Conservation (phyloP, 2,888 invertebrate genomes). For the Apamea epomidion region DNA sequence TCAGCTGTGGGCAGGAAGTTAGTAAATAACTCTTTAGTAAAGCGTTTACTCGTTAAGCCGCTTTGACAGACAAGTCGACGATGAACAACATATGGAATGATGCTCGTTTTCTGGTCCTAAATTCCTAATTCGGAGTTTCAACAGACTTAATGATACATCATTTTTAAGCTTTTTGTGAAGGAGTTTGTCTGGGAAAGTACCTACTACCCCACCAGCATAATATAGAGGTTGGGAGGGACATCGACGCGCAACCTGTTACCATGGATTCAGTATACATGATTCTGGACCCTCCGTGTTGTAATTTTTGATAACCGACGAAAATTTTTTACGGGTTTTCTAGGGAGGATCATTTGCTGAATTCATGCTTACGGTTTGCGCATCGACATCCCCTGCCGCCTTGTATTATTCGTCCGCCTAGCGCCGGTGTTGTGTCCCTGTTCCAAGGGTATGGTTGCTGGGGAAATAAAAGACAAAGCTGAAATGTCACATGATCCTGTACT, state of each 20-base stretch:
- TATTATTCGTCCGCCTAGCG: background rate
- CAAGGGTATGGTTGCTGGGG: background rate
- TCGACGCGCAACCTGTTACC: too few species aligned
- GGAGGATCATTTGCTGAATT: background rate
- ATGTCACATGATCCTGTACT: too few species aligned
- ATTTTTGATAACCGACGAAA: background rate
- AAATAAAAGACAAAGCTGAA: too few species aligned
- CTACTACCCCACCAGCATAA: background rate
- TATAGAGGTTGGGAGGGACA: too few species aligned
- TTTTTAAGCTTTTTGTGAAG: background rate
- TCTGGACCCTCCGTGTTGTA: too few species aligned
- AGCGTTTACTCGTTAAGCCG: constrained; percentile 16
- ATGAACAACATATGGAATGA: background rate
- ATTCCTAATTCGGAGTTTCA: background rate
- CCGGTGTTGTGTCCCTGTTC: background rate
- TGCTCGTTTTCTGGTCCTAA: background rate
- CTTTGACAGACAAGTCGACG: constrained; percentile 4
- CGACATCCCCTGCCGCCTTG: background rate
- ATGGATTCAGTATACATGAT: too few species aligned
- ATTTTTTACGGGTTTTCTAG: background rate
- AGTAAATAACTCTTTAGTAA: constrained; percentile 27
- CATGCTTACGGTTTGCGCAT: background rate
- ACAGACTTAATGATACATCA: background rate
- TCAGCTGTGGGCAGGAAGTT: constrained; percentile 42
- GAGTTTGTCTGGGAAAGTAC: background rate